phyloP scores from a whole-genome alignment of 1,140 invertebrate species.

The Brachionus sp. region DNA sequence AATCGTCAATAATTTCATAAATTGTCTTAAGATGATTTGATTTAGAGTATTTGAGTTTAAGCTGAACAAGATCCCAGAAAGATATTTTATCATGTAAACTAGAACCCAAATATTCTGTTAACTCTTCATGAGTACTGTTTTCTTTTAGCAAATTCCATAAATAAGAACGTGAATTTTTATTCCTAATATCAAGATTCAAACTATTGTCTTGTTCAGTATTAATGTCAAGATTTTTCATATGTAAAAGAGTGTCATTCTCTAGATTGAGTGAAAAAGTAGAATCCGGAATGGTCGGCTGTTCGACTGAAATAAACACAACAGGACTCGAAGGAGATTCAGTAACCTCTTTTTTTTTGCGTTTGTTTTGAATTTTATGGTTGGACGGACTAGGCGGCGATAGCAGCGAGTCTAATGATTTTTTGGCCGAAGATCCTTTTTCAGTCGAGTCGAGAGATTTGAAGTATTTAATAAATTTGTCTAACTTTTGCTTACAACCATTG shows the following conservation, averaged over 20 bases:
- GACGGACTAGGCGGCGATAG: conserved; percentile 10
- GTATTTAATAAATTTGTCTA: conserved; percentile 35
- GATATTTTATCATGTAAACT: conserved; percentile 37
- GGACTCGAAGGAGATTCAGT: background rate
- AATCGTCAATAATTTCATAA: conserved; percentile 42
- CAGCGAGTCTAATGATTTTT: conserved; percentile 5
- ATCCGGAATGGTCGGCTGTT: background rate
- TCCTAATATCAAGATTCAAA: background rate
- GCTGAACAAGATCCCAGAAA: conserved; percentile 38
- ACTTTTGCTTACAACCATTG: background rate
- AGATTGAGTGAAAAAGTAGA: background rate
- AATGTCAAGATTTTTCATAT: conserved; percentile 33
- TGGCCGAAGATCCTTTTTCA: background rate
- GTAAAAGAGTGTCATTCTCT: conserved; percentile 13
- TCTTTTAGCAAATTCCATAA: conserved; percentile 29
- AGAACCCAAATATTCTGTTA: conserved; percentile 31
- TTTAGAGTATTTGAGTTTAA: conserved; percentile 26
- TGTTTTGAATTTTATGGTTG: conserved; percentile 1
- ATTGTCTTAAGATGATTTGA: conserved; percentile 27
- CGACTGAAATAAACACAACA: background rate
- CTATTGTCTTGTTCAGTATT: background rate
- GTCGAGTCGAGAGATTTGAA: background rate
- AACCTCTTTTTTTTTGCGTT: conserved; percentile 21
- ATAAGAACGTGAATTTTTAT: background rate
- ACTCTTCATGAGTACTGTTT: conserved; percentile 7